Evolutionary conservation across 1,140 invertebrate genomes (phyloP).

Genomic region (Piezodorus guildinii): DNA sequence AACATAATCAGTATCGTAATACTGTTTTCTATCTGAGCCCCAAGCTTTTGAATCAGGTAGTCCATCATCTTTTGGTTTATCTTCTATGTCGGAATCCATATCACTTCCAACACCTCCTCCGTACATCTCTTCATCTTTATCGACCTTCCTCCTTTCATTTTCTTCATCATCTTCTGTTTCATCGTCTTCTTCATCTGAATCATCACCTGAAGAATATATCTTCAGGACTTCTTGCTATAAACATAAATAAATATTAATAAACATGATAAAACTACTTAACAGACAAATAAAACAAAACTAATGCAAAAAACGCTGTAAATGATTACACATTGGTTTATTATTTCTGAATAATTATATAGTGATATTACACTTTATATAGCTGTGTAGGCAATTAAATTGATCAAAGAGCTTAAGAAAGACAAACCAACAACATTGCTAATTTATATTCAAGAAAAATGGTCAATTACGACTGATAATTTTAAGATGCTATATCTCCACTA

Average conservation of each 20-base stretch:
- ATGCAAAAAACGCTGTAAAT: too few species aligned
- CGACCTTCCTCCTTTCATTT: conserved; percentile 36
- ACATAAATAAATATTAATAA: neutral
- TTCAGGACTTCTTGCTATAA: conserved; percentile 46
- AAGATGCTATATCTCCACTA: too few species aligned
- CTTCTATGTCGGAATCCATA: conserved; percentile 57
- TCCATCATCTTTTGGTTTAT: conserved; percentile 46
- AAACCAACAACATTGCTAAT: too few species aligned
- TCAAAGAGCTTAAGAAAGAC: too few species aligned
- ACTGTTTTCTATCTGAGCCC: conserved; percentile 67
- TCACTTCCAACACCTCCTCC: conserved; percentile 32
- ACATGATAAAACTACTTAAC: too few species aligned
- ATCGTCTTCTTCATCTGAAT: conserved; percentile 37
- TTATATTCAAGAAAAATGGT: too few species aligned
- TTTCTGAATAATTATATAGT: too few species aligned
- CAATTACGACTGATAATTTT: too few species aligned
- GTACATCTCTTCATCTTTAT: conserved; percentile 39
- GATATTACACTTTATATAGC: too few species aligned
- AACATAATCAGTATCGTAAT: conserved; percentile 77
- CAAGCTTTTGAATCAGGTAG: conserved; percentile 71
- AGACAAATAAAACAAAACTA: too few species aligned
- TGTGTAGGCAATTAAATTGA: too few species aligned
- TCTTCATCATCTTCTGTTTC: conserved; percentile 38
- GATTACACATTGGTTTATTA: too few species aligned
- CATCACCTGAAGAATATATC: conserved; percentile 34